phyloP scores from a whole-genome alignment of 2,797 vertebrate species.

The Poecile montanus region DNA sequence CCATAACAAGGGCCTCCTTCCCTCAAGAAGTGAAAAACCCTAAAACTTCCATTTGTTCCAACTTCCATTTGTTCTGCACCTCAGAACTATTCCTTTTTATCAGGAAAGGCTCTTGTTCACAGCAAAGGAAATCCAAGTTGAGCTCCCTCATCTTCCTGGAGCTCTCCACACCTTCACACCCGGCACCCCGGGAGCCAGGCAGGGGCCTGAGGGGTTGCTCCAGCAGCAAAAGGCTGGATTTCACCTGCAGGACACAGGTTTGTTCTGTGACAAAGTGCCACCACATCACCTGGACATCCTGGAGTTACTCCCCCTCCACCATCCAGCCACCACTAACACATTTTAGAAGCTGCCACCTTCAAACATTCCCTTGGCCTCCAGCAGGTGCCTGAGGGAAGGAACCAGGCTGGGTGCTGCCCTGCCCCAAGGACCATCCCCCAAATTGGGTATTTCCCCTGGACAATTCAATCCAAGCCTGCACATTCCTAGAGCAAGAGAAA shows the following conservation, averaged over 20 bases:
- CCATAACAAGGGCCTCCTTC: neutral
- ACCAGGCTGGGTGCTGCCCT: neutral
- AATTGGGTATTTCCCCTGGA: accelerated
- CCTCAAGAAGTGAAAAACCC: neutral
- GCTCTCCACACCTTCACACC: neutral
- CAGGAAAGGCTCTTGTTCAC: neutral
- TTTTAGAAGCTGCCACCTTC: neutral
- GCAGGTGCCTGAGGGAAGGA: neutral
- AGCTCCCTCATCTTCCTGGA: neutral
- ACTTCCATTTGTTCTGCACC: too few relatives aligned
- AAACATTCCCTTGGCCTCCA: neutral
- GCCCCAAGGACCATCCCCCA: neutral
- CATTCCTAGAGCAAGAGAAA: neutral
- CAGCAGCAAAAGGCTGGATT: neutral
- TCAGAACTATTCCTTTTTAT: neutral
- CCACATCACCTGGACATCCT: neutral
- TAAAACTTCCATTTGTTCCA: neutral
- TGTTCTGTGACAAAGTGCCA: accelerated
- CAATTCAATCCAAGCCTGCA: neutral
- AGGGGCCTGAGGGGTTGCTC: neutral
- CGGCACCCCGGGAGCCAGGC: accelerated
- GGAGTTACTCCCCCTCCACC: neutral
- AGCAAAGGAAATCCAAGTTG: neutral
- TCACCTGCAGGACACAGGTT: accelerated
- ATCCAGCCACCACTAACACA: neutral